Conservation (phyloP, 2,113 vertebrate genomes). For the Stegostoma tigrinum region DNA sequence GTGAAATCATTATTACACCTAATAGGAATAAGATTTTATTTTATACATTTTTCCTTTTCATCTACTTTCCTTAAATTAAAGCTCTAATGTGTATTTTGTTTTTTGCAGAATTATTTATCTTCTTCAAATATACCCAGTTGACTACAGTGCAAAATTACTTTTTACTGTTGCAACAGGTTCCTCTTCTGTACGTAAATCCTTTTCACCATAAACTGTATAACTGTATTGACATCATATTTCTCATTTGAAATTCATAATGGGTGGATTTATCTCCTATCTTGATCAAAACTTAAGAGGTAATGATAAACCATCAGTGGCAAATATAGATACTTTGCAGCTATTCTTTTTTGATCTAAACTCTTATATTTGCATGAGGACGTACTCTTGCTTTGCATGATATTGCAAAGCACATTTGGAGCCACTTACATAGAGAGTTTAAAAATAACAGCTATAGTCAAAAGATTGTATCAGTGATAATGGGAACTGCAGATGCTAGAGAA, state of each 20-base stretch:
- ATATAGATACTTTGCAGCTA: neutral
- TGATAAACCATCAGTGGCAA: neutral
- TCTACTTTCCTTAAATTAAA: neutral
- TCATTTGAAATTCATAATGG: neutral
- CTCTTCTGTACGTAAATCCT: conserved; percentile 65
- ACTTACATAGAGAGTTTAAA: neutral
- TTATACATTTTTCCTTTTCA: neutral
- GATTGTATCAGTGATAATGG: no score
- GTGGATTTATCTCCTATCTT: neutral
- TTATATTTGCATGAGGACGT: neutral
- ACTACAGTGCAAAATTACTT: conserved; percentile 71
- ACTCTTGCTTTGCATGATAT: neutral
- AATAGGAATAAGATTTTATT: neutral
- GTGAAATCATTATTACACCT: neutral
- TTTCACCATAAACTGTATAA: neutral
- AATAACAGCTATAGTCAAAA: neutral
- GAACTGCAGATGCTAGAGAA: no score
- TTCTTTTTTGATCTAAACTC: neutral
- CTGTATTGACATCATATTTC: neutral
- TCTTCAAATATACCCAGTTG: conserved; percentile 65
- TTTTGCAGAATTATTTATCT: conserved; percentile 76
- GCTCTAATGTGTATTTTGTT: neutral
- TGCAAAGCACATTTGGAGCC: neutral
- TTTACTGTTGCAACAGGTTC: conserved; percentile 66
- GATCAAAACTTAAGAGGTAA: neutral